phyloP scores from a whole-genome alignment of 2,888 invertebrate species.

The Drosophila testacea region DNA sequence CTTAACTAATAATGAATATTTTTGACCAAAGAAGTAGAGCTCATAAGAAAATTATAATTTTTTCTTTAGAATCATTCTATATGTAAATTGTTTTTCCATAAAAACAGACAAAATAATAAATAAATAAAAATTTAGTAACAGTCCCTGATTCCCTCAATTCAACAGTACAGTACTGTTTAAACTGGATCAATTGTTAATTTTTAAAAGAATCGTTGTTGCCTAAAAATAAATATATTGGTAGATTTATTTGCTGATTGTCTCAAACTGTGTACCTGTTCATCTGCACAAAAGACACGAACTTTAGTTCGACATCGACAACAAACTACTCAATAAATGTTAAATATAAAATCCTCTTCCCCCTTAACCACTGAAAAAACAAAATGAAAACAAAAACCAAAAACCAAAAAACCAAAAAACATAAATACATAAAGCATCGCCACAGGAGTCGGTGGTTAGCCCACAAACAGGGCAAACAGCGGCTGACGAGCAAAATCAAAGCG shows the following conservation, averaged over 20 bases:
- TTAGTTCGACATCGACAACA: slow-evolving; percentile 9
- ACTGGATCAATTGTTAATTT: no score
- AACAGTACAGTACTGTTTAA: no score
- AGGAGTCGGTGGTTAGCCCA: slow-evolving; percentile 65
- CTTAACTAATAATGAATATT: no score
- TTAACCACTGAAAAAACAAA: slow-evolving; percentile 6
- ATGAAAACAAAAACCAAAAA: slow-evolving; percentile 14
- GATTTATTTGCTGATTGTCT: not conserved
- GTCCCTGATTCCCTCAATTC: no score
- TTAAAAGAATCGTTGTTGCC: no score
- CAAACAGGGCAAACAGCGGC: slow-evolving; percentile 48
- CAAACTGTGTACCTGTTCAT: slow-evolving; percentile 25
- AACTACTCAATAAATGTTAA: slow-evolving; percentile 50
- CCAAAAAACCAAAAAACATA: slow-evolving; percentile 11
- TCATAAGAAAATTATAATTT: no score
- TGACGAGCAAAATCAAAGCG: slow-evolving; percentile 64
- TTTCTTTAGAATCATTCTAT: no score
- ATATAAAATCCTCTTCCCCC: slow-evolving; percentile 61
- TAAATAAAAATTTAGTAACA: no score
- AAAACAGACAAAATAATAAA: no score
- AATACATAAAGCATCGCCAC: slow-evolving; percentile 66
- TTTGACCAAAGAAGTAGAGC: no score
- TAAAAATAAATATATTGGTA: no score
- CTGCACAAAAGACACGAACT: not conserved
- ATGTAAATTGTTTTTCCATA: no score